These are phyloP conservation scores for Bubalus kerabau DNA, from an alignment of 2,113 vertebrate genomes.

Conservation along the genomic window DNA sequence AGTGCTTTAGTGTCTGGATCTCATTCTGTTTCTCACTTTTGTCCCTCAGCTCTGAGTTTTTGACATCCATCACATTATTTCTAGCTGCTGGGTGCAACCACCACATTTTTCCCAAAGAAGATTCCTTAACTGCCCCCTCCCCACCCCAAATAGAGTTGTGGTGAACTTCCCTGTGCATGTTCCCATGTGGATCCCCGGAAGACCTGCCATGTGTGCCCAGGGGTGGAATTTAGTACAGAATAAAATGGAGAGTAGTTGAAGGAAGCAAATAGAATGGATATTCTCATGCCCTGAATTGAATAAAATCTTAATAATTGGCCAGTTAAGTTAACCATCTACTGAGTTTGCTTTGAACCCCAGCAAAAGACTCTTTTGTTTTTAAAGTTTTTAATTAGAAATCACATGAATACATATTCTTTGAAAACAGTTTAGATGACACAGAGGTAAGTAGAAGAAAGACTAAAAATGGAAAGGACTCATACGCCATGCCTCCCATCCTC, in stretches of 20 bases:
- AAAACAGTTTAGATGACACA: not conserved
- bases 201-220: not conserved
- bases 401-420: not conserved
- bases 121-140: not conserved
- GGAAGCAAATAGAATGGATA: not conserved
- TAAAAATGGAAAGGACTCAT: not conserved
- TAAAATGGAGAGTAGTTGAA: not conserved
- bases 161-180: rapidly evolving
- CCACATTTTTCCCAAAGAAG: not conserved
- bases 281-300: not conserved
- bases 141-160: not conserved
- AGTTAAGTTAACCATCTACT: not conserved
- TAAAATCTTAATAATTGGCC: not conserved
- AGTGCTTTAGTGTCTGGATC: not conserved
- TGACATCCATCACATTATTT: not conserved
- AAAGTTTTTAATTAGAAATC: not conserved
- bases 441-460: not conserved
- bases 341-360: not conserved
- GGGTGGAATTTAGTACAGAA: not conserved
- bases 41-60: not conserved
- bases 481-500: not conserved
- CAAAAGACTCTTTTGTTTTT: not conserved
- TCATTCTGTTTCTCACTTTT: not conserved
- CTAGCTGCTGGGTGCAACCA: not conserved
- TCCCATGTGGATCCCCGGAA: not conserved